phyloP scores from a whole-genome alignment of 2,797 vertebrate genomes.

The Pterois miles region DNA sequence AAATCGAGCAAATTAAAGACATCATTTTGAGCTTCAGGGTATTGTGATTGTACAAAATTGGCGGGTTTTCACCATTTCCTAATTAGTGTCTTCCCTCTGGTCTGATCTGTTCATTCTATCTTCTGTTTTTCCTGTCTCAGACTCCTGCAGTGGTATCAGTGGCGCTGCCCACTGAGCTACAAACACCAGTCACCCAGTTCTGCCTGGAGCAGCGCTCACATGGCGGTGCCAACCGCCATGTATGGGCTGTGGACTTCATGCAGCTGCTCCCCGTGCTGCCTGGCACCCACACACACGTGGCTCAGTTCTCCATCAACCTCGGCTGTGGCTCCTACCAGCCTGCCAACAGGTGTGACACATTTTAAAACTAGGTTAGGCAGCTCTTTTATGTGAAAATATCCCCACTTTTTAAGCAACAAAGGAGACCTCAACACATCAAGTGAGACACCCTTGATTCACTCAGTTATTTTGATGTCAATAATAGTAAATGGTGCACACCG shows the following conservation, averaged over 20 bases:
- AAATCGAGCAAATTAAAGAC: slow-evolving; percentile 1
- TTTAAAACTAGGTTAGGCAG: neutral
- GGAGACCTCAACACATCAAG: neutral
- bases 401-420: neutral
- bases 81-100: neutral
- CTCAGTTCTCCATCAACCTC: slow-evolving; percentile 97
- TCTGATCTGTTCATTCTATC: neutral
- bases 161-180: slow-evolving; percentile 90
- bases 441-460: neutral
- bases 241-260: slow-evolving; percentile 97
- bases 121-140: slow-evolving; percentile 57
- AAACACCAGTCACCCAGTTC: slow-evolving; percentile 92
- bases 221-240: slow-evolving; percentile 87
- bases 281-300: slow-evolving; percentile 91
- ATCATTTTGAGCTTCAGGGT: neutral
- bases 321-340: slow-evolving; percentile 98
- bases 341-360: slow-evolving; percentile 91
- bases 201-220: slow-evolving; percentile 94
- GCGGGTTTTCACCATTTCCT: neutral
- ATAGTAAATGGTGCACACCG: neutral
- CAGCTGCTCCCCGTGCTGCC: slow-evolving; percentile 93
- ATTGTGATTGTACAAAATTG: neutral
- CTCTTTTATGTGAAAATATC: too few species aligned
- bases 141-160: slow-evolving; percentile 92
- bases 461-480: neutral